phyloP scores from a whole-genome alignment of 2,797 vertebrate species.

The Balearica regulorum region DNA sequence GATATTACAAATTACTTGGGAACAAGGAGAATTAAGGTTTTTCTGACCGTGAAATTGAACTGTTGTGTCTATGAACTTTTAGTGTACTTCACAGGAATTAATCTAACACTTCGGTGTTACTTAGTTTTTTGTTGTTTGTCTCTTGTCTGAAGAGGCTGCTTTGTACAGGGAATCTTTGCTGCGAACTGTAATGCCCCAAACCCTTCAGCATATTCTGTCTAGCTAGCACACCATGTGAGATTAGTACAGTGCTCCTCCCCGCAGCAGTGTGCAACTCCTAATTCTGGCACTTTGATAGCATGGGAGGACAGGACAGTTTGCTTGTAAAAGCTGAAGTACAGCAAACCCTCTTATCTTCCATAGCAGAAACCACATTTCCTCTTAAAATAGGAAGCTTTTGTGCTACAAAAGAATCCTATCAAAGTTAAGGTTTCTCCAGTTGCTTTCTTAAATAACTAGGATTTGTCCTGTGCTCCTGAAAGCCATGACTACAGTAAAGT shows the following conservation, averaged over 20 bases:
- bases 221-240: background rate
- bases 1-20: background rate
- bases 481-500: background rate
- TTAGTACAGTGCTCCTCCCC: constrained; percentile 25
- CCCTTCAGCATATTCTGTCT: background rate
- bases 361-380: background rate
- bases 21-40: background rate
- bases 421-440: background rate
- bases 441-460: background rate
- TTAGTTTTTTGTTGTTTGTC: background rate
- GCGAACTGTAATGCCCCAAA: background rate
- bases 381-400: background rate
- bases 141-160: background rate
- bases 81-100: background rate
- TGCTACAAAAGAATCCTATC: background rate
- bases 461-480: background rate
- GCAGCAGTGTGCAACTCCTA: background rate
- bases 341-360: background rate
- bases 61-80: background rate
- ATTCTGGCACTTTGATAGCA: background rate
- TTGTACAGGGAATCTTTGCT: background rate
- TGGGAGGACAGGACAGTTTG: background rate
- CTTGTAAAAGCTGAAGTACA: background rate
- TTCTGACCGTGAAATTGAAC: background rate
- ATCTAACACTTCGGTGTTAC: background rate